These are phyloP conservation scores for Sinhomidia bicolor DNA, from an alignment of 2,888 invertebrate genomes.

Conservation along the genomic window DNA sequence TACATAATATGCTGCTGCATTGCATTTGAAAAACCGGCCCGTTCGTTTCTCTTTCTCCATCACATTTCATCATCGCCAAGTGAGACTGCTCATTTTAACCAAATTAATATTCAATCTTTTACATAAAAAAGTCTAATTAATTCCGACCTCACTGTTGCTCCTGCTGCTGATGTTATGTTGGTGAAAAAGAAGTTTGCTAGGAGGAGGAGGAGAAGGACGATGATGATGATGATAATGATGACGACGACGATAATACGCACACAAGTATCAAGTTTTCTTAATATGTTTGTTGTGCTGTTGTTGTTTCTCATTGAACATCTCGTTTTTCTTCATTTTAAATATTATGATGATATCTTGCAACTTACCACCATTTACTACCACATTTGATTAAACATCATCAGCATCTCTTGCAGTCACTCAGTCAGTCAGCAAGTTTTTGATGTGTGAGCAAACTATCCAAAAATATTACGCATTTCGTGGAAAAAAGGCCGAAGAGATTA, in stretches of 20 bases:
- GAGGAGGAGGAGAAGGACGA: background rate
- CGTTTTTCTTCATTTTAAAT: conserved; percentile 69
- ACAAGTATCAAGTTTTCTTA: conserved; percentile 41
- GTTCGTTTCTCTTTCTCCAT: conserved; percentile 47
- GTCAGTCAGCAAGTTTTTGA: conserved; percentile 61
- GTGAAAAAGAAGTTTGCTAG: conserved; percentile 1
- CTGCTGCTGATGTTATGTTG: conserved; percentile 50
- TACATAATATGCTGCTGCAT: background rate
- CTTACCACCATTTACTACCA: conserved; percentile 46
- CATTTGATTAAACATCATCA: conserved; percentile 65
- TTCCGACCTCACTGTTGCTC: conserved; percentile 69
- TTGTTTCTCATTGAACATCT: conserved; percentile 51
- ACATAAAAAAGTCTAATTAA: conserved; percentile 75
- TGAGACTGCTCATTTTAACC: conserved; percentile 67
- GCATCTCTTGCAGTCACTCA: conserved; percentile 49
- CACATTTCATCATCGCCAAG: conserved; percentile 63
- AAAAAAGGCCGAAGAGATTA: conserved; percentile 1
- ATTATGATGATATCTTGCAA: conserved; percentile 50
- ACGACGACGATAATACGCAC: conserved; percentile 33
- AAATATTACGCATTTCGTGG: conserved; percentile 41
- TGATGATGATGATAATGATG: background rate
- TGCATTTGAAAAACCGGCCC: conserved; percentile 50
- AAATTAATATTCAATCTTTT: conserved; percentile 74
- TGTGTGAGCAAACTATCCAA: conserved; percentile 53
- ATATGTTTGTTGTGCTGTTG: background rate